Evolutionary conservation across 2,113 vertebrate genomes (phyloP).

Genomic region (Lucifuga dentata): DNA sequence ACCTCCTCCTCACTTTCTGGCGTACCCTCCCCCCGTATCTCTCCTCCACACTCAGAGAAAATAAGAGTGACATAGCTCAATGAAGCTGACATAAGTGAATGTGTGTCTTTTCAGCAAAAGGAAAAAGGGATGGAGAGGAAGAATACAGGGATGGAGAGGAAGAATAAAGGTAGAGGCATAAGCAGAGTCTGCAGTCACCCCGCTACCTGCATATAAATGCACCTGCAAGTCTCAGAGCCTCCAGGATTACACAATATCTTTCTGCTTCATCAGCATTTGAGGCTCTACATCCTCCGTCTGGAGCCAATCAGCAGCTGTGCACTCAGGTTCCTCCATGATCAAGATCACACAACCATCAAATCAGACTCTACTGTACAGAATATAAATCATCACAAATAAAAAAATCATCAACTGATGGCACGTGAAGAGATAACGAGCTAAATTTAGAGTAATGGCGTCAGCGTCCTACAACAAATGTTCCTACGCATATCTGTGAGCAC

Average conservation of each 20-base stretch:
- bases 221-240: slow-evolving; percentile 50
- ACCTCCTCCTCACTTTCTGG: background rate
- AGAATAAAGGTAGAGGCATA: slow-evolving; percentile 14
- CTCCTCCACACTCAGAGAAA: slow-evolving; percentile 7
- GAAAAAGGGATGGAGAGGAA: background rate
- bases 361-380: background rate
- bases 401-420: too few species aligned
- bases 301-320: slow-evolving; percentile 21
- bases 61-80: slow-evolving; percentile 15
- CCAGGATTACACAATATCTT: slow-evolving; percentile 33
- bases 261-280: slow-evolving; percentile 18
- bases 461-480: too few species aligned
- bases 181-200: slow-evolving; percentile 59
- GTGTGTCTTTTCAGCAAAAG: background rate
- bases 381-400: too few species aligned
- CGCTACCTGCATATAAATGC: slow-evolving; percentile 73
- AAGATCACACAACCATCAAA: slow-evolving; percentile 5
- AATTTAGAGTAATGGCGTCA: background rate
- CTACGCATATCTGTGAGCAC: too few species aligned
- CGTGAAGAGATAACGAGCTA: too few species aligned
- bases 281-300: slow-evolving; percentile 7
- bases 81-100: slow-evolving; percentile 12
- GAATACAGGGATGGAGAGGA: background rate
- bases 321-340: background rate
- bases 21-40: background rate